Evolutionary conservation across 1,140 invertebrate species (phyloP), one percentile per base, ranked within the genome.

Genomic region (Apis cerana): DNA sequence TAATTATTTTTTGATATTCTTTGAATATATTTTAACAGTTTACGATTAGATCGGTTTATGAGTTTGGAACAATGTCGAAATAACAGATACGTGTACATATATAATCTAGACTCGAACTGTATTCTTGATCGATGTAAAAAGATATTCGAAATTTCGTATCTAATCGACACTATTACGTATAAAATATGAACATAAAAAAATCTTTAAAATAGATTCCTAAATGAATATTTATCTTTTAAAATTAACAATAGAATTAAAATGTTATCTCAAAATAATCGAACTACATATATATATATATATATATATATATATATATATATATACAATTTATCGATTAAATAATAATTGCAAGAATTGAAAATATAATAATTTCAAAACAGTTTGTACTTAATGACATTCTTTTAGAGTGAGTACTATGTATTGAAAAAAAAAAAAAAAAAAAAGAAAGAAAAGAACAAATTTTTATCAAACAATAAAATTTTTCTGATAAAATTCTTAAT

Each of bases 401-500:
- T 56, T 13, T 54, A 54, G 13, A 2, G 19, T 58, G 59, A 43
- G 27, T 5, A 56, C n/a, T 12, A 65, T 75, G 79, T 80, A 80
- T 21, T 12, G 3, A 69, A 33, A 33, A 33, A 33, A 33, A 33
- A 33, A 33, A 33, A 33, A 33, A 4, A 3, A 33, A n/a, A 69
- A 33, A 33, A 33, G 3, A 33, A 33, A 33, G 3, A 33, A 33
- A 33, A 4, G 3, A 33, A 67, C 33, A 27, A 58, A n/a, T 67
- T 75, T 67, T 65, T 58, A 48, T n/a, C 21, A 50, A 80, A 5
- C 50, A 75, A 75, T 75, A 58, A 80, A 67, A 7, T 17, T n/a
- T 8, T 67, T 72, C 48, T 2, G 43, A 21, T 27, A n/a, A 52
- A 80, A 23, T 13, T 15, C 12, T 4, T 72, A 48, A n/a, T 23